A percentile compares a stretch with the other conserved stretches of the same genome.
Evolutionary conservation across 2,797 vertebrate species (phyloP).

Genomic region (Acipenser oxyrinchus): DNA sequence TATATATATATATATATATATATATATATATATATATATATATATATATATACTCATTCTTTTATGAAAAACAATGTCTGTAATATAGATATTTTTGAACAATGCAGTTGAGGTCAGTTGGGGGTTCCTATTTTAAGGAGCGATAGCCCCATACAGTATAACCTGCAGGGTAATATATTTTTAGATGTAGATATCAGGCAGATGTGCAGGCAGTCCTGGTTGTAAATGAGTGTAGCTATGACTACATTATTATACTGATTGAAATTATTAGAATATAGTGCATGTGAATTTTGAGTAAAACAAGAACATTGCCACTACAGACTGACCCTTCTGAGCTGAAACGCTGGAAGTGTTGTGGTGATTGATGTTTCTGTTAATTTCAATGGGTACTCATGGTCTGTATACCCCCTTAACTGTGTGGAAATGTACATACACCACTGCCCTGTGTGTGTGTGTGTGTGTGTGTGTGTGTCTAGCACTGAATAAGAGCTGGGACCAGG

Average conservation of each 20-base stretch:
- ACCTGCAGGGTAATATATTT: too few relatives aligned
- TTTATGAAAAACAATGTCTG: too few relatives aligned
- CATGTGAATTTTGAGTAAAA: conserved; percentile 34
- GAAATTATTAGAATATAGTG: conserved; percentile 42
- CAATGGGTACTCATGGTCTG: conserved; percentile 45
- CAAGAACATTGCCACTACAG: conserved; percentile 42
- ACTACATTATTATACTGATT: conserved; percentile 43
- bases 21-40: too few relatives aligned
- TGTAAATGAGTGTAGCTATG: neutral
- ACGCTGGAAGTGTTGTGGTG: conserved; percentile 34
- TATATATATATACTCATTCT: too few relatives aligned
- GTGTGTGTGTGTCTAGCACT: conserved; percentile 36
- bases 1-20: too few relatives aligned
- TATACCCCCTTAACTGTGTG: conserved; percentile 19
- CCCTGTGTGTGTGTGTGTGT: conserved; percentile 19
- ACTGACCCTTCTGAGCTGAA: conserved; percentile 42
- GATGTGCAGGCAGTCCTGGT: too few relatives aligned
- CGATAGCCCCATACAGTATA: too few relatives aligned
- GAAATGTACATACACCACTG: conserved; percentile 32
- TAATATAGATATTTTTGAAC: too few relatives aligned
- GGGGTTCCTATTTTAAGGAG: too few relatives aligned
- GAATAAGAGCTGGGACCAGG: conserved; percentile 32
- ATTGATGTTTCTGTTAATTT: conserved; percentile 56
- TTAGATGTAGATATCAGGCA: too few relatives aligned
- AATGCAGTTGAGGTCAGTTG: too few relatives aligned